Conservation (phyloP, 2,888 invertebrate genomes). For the Conistra vaccinii region DNA sequence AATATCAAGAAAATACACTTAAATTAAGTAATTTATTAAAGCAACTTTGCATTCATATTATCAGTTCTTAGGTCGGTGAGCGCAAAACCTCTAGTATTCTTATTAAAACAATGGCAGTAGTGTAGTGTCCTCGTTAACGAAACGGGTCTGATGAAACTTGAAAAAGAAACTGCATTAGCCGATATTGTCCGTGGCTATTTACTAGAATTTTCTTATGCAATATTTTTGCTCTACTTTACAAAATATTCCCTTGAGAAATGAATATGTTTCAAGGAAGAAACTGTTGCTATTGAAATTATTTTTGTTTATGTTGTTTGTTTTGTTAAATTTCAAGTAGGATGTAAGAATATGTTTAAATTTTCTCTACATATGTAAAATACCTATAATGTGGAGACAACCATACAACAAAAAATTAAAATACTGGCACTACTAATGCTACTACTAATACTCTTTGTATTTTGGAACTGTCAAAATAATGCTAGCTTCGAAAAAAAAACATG, state of each 20-base stretch:
- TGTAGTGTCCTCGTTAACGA: constrained; percentile 48
- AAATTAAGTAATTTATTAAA: constrained; percentile 18
- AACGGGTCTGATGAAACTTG: constrained; percentile 47
- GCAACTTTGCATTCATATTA: constrained; percentile 22
- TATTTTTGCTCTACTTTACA: constrained; percentile 31
- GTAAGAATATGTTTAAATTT: not conserved
- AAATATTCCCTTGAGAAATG: constrained; percentile 9
- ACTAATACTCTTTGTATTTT: too few species aligned
- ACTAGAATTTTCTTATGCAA: constrained; percentile 27
- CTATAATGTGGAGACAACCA: too few species aligned
- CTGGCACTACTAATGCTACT: too few species aligned
- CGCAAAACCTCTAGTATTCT: constrained; percentile 40
- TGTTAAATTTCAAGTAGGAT: not conserved
- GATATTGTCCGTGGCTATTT: constrained; percentile 47
- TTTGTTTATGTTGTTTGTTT: not conserved
- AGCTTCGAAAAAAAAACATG: too few species aligned
- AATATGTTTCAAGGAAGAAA: constrained; percentile 1
- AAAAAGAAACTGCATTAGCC: constrained; percentile 52
- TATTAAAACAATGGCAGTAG: constrained; percentile 52
- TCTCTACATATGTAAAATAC: too few species aligned
- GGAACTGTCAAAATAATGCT: too few species aligned
- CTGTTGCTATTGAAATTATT: not conserved
- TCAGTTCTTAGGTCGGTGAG: constrained; percentile 36
- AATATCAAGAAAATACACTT: not conserved
- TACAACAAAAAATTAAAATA: too few species aligned